Percentiles rank a stretch among this genome's conserved stretches.
These are phyloP conservation scores for Amyelois transitella DNA, from an alignment of 1,140 invertebrate genomes.

Conservation along the genomic window DNA sequence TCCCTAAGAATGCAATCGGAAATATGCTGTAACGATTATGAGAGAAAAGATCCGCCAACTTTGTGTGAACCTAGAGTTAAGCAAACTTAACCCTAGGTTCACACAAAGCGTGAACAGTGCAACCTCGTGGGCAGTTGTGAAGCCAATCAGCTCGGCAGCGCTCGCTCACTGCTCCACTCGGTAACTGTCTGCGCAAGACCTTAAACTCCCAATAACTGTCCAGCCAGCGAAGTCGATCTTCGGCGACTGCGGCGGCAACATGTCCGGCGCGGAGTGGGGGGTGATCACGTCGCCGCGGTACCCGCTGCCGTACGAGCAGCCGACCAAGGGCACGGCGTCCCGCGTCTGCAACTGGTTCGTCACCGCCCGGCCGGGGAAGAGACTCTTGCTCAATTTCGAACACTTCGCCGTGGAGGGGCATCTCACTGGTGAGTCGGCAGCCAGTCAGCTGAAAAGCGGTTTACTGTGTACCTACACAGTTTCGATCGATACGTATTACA, in stretches of 20 bases:
- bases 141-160: too few relatives aligned
- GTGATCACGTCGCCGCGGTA: constrained; percentile 92
- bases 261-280: constrained; percentile 88
- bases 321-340: constrained; percentile 82
- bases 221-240: constrained; percentile 89
- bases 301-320: constrained; percentile 89
- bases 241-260: constrained; percentile 93
- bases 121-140: too few relatives aligned
- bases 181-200: too few relatives aligned
- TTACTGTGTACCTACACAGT: too few relatives aligned
- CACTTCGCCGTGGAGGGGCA: constrained; percentile 92
- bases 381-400: constrained; percentile 91
- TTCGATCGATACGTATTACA: too few relatives aligned
- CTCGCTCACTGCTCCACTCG: neutral
- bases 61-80: too few relatives aligned
- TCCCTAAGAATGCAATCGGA: too few relatives aligned
- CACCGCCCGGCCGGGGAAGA: constrained; percentile 85
- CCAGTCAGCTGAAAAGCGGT: neutral
- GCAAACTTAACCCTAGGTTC: too few relatives aligned
- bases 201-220: constrained; percentile 11
- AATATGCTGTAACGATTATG: too few relatives aligned
- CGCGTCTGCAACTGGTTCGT: constrained; percentile 95
- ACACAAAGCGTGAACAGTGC: too few relatives aligned
- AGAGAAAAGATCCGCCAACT: too few relatives aligned
- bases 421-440: constrained; percentile 78